Base-by-base conservation (phyloP, 2,797 vertebrate species). In the Salarias fasciatus region DNA sequence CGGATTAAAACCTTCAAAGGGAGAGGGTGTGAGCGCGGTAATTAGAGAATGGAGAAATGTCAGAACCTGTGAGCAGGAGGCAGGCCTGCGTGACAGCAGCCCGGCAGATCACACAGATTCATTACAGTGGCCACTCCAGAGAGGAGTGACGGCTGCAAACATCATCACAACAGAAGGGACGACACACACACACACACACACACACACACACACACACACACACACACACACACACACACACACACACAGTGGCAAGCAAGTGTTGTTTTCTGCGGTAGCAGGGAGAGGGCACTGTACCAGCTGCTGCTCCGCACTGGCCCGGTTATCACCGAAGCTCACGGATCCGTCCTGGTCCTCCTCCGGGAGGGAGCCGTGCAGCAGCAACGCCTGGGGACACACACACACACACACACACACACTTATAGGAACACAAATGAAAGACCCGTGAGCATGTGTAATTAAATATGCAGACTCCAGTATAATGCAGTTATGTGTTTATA, bases 271-370 rank as follows among this genome's bases (percentile, higher is more conserved):
- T 59, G 2, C 15, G 72, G 69, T 72, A 76, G 71, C 68, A 70
- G 60, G 77, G 62, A 69, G 80, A 60, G 63, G 43, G 28, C 52
- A 59, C 43, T 86, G 90, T 90, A 99, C 98, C 96, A 99, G 88
- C 79, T 99, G 97, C 82, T 98, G 96, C 46, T 99, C 96, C 0
- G 94, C 84, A 65, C 93, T 95, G 3, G 79, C 92, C 62, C 94
- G 90, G 79, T 61, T 84, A 30, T 91, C 95, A 73, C 95, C 95
- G n/a, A 96, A 94, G 65, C 90, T 93, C 84, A 93, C 90, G 10
- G 95, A 91, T 9, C 92, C 93, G 40, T 95, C 94, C 87, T 97
- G 96, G 83, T 99, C 96, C 31, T 99, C 97, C 84, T 99, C 97
- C 0, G 98, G 97, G 67, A 99, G 91, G 13, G 95, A 97, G 5